Base-by-base conservation (phyloP, 2,113 vertebrate genomes). In the Aegithalos caudatus region DNA sequence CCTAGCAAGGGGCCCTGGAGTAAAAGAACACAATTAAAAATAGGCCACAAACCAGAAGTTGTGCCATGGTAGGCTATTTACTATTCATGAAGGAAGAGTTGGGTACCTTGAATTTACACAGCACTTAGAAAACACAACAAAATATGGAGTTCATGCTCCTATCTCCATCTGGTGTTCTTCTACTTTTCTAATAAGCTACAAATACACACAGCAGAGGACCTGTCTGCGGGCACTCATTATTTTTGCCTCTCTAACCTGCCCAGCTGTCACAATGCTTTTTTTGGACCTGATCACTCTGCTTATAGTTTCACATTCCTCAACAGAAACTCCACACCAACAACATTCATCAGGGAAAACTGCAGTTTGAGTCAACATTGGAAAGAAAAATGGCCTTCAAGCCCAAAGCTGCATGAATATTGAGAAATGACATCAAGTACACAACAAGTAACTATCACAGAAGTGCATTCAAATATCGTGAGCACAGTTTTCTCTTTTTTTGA, bases 211-310 rank as follows among this genome's bases (percentile, higher is more conserved):
- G 73, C 18, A 37, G 69, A 94, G 51, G 70, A 95, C 67, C 78
- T 78, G 57, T 48, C 54, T 76, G 64, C 91, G 40, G 64, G 40
- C 72, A 61, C 31, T 87, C 77, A 67, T n/a, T 84, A 58, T 87
- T 95, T 86, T 86, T 0, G 6, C 60, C 64, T 89, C 58, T 92
- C 87, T 91, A 95, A 92, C 91, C 91, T 97, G 87, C 62, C 94
- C 92, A 95, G 94, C 92, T 96, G 93, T 95, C 95, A 95, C 86
- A 96, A 96, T 84, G 94, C 91, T 97, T 95, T 96, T 95, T 94
- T 96, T 96, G 94, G 91, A 97, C 65, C 61, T 44, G 72, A 50
- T 40, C 60, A 60, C 82, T 88, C 88, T 92, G 84, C 90, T 94
- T 88, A 73, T 65, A 90, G 84, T 58, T 93, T 82, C 88, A 89